Percentiles rank a stretch among this genome's conserved stretches.
Conservation (phyloP, 2,113 vertebrate genomes). For the Microcebus tavaratra region DNA sequence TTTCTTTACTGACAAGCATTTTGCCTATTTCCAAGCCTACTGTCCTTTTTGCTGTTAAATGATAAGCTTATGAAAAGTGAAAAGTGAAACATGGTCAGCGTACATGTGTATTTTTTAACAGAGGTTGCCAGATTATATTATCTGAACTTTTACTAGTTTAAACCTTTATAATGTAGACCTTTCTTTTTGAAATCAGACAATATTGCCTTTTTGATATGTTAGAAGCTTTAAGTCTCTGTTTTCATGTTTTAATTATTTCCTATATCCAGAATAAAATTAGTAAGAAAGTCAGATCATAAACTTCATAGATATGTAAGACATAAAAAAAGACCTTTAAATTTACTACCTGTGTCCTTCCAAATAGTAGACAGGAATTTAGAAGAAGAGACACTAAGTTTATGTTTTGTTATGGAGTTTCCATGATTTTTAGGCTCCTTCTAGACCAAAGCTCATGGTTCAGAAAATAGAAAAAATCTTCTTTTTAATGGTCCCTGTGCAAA, state of each 20-base stretch:
- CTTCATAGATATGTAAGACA: background rate
- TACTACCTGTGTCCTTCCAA: background rate
- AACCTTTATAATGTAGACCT: background rate
- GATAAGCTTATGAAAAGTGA: slow-evolving; percentile 1
- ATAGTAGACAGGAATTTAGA: background rate
- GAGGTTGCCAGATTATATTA: background rate
- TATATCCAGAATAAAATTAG: slow-evolving; percentile 17
- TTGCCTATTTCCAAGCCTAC: background rate
- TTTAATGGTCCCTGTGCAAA: background rate
- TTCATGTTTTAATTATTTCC: background rate
- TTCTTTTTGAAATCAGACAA: background rate
- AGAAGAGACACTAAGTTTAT: background rate
- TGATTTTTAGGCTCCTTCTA: background rate
- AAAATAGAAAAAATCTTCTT: background rate
- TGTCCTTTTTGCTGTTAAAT: background rate
- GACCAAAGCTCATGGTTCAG: background rate
- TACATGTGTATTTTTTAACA: background rate
- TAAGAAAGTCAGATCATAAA: slow-evolving; percentile 3
- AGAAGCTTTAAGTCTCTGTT: background rate
- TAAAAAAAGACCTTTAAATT: background rate
- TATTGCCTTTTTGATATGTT: background rate
- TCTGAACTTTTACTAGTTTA: background rate
- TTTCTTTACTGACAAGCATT: background rate
- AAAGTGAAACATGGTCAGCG: background rate
- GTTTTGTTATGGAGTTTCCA: background rate